Conservation (phyloP, 1,140 invertebrate species). For the Metopolophium dirhodum region DNA sequence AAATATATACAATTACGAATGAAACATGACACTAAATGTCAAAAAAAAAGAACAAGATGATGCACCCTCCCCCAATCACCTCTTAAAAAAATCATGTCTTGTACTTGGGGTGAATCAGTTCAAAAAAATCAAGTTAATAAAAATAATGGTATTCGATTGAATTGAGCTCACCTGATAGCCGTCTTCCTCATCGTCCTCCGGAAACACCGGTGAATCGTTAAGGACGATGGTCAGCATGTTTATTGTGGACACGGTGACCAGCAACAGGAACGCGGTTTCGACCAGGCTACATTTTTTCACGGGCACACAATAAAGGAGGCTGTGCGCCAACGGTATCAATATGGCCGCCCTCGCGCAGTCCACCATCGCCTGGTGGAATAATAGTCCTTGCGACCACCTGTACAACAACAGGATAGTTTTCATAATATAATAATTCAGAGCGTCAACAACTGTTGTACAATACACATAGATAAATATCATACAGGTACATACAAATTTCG, state of each 20-base stretch:
- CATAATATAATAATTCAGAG: not conserved
- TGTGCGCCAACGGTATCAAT: slow-evolving; percentile 79
- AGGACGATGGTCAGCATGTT: slow-evolving; percentile 89
- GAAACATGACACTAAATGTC: no score
- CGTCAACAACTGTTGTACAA: slow-evolving; percentile 67
- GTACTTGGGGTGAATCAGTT: no score
- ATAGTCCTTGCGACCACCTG: slow-evolving; percentile 86
- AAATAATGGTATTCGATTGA: not conserved
- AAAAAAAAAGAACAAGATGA: no score
- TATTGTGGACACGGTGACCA: slow-evolving; percentile 88
- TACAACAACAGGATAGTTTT: slow-evolving; percentile 59
- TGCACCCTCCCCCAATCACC: no score
- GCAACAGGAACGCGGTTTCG: slow-evolving; percentile 85
- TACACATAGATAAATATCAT: not conserved
- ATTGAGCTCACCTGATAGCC: slow-evolving; percentile 41
- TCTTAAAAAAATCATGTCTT: no score
- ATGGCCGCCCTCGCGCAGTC: slow-evolving; percentile 83
- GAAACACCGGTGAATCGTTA: slow-evolving; percentile 87
- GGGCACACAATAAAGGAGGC: slow-evolving; percentile 81
- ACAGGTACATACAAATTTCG: not conserved
- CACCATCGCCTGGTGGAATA: slow-evolving; percentile 86
- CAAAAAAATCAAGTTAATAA: no score
- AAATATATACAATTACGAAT: no score
- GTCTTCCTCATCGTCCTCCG: slow-evolving; percentile 64
- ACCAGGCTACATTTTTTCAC: slow-evolving; percentile 84